Evolutionary conservation across 2,888 invertebrate species (phyloP).

Genomic region (Megalurothrips usitatus): DNA sequence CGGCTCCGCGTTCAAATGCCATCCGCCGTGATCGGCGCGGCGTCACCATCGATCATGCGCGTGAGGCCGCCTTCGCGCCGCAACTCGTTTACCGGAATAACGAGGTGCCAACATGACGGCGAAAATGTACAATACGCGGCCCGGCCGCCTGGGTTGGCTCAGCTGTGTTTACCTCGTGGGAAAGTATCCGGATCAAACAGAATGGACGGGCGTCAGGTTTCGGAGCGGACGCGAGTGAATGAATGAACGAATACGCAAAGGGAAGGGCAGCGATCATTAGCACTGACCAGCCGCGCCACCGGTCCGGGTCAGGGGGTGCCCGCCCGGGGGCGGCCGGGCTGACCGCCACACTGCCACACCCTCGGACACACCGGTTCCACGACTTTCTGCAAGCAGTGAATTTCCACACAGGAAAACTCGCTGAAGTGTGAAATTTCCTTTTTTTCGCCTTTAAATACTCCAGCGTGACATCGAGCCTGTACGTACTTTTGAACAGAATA

Average conservation of each 20-base stretch:
- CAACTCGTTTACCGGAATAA: too few relatives aligned
- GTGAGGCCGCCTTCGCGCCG: too few relatives aligned
- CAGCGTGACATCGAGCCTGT: too few relatives aligned
- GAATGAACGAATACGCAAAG: not conserved
- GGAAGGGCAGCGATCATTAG: not conserved
- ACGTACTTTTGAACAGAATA: not conserved
- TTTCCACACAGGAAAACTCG: too few relatives aligned
- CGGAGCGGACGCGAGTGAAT: not conserved
- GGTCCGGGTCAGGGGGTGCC: too few relatives aligned
- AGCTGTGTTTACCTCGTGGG: conserved; percentile 18
- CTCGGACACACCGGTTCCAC: not conserved
- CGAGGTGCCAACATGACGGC: not conserved
- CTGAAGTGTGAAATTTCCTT: too few relatives aligned
- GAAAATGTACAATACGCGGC: not conserved
- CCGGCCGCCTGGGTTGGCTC: not conserved
- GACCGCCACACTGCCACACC: not conserved
- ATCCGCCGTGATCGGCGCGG: not conserved
- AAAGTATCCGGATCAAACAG: not conserved
- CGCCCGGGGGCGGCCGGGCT: too few relatives aligned
- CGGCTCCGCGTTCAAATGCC: too few relatives aligned
- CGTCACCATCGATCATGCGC: not conserved
- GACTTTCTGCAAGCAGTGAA: too few relatives aligned
- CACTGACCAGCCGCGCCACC: not conserved
- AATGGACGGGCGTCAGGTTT: conserved; percentile 1
- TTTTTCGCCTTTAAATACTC: too few relatives aligned